Evolutionary conservation across 2,113 vertebrate genomes (phyloP), one percentile per base, ranked within the genome.

Genomic region (Chlorocebus sabaeus): DNA sequence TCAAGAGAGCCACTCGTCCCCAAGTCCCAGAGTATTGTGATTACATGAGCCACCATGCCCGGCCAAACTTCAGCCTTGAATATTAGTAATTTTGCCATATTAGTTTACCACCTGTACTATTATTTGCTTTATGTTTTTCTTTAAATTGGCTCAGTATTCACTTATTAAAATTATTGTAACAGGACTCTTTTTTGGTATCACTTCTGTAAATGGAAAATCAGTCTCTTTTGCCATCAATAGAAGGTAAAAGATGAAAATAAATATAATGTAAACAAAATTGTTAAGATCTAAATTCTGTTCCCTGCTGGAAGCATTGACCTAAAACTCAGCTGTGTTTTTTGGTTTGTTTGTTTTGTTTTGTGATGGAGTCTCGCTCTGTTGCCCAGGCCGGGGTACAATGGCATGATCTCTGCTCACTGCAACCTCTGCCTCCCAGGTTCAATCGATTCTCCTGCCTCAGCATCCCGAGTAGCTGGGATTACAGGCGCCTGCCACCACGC

Each of bases 111-210:
- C 57, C 94, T 94, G 75, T n/a, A 61, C 23, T 57, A 5, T 67
- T 80, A 52, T 55, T 88, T 80, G 79, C 92, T 97, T 91, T 70
- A n/a, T 61, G 23, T 32, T 95, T 94, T 97, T 91, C 90, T 93
- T 94, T 85, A 82, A 52, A 48, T 68, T 23, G 57, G 35, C 20
- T 82, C 61, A 4, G 35, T 85, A 16, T 97, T 96, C 91, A 84
- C 92, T 92, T 90, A 97, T 96, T 98, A 93, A 92, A 96, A 84
- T 76, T 92, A 87, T 92, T 95, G 92, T 67, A 10, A 92, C 89
- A 90, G 72, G 40, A 93, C 45, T 90, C n/a, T 79, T 70, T 92
- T 67, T 83, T 52, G 35, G 61, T 89, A 68, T 97, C 87, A 57
- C 50, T 81, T 95, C 84, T 84, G 89, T 93, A 92, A 96, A 82